phyloP scores from a whole-genome alignment of 2,113 vertebrate genomes.

The Xenus cinereus region DNA sequence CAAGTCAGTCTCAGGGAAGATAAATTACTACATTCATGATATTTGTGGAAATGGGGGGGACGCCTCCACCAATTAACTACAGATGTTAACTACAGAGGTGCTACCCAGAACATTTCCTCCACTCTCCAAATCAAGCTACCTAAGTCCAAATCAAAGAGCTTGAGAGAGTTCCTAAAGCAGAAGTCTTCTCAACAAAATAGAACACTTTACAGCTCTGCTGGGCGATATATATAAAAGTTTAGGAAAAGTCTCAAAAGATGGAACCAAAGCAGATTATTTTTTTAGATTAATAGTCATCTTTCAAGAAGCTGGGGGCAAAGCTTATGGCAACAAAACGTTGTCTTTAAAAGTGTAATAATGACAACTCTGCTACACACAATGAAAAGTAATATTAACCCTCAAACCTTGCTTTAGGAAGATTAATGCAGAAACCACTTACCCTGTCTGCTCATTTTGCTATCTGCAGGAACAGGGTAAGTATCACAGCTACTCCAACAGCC shows the following conservation, averaged over 20 bases:
- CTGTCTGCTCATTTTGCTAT: neutral
- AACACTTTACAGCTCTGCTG: neutral
- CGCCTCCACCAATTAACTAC: neutral
- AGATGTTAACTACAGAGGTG: neutral
- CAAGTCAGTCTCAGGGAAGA: neutral
- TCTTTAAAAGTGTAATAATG: neutral
- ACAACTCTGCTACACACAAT: neutral
- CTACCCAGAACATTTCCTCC: neutral
- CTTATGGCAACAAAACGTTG: neutral
- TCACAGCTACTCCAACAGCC: neutral
- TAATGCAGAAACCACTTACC: neutral
- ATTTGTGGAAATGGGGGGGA: neutral
- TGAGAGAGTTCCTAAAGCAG: neutral
- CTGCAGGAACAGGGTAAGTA: neutral
- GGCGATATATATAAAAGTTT: rapidly evolving
- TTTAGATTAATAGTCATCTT: neutral
- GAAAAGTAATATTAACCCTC: neutral
- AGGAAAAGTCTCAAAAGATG: neutral
- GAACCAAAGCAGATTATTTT: neutral
- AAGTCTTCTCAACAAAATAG: neutral
- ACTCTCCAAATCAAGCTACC: neutral
- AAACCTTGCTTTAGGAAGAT: neutral
- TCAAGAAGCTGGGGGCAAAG: neutral
- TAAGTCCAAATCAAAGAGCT: neutral
- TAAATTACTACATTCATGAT: neutral